Base-by-base conservation (phyloP, 2,113 vertebrate species). In the Ochotona princeps region DNA sequence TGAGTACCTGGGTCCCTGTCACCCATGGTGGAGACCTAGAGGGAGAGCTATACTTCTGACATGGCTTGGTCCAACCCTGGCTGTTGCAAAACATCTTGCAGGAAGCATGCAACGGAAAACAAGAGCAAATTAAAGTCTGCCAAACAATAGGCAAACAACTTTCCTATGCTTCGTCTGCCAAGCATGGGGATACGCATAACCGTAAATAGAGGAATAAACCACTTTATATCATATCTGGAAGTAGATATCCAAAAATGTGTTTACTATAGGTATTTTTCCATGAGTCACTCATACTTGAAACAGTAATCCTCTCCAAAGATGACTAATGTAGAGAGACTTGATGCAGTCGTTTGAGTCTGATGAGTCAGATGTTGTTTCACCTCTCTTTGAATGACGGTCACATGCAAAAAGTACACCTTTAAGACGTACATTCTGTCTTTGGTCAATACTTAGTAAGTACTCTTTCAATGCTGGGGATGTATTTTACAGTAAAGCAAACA, bases 91-190 rank as follows among this genome's bases (percentile, higher is more conserved):
- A 74, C 57, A 9, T 32, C 17, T 47, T 38, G 88, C 5, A 63
- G 30, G 18, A 23, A 44, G 92, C 78, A 92, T 76, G 10, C 13
- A 93, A 9, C 17, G 67, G 66, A 30, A 35, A 83, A 0, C 32
- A 7, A 23, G 51, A 90, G 79, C 87, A 90, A 95, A 87, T 57
- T 70, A 72, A 95, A 92, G 60, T 65, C 26, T 86, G 44, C 30
- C 87, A n/a, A 61, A 35, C 32, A 47, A n/a, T 47, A 70, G 73
- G 30, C 13, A 81, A 90, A 65, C 8, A 25, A 3, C 8, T 84
- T 35, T 85, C 47, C 7, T 66, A 23, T 78, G 78, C 54, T 76
- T 9, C 79, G 83, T 35, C 76, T 95, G 44, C 35, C 32, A 92
- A 89, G 57, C 23, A 60, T 47, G 82, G 26, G 82, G 61, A 75